phyloP scores from a whole-genome alignment of 2,797 vertebrate species.

The Galaxias olidus region DNA sequence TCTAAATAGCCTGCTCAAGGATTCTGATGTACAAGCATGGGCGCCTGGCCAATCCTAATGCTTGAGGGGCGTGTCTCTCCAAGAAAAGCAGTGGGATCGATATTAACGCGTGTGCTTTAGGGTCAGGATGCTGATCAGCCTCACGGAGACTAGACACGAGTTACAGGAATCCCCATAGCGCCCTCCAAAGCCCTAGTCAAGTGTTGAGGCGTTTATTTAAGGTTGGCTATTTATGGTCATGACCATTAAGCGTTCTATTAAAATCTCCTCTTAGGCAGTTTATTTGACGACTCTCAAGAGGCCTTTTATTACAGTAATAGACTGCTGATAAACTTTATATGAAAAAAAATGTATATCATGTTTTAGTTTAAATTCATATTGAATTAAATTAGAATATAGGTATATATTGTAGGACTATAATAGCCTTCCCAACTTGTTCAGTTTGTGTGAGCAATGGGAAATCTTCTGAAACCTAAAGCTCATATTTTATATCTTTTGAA shows the following conservation, averaged over 20 bases:
- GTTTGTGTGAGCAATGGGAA: slow-evolving; percentile 59
- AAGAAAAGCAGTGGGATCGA: too few species aligned
- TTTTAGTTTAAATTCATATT: slow-evolving; percentile 33
- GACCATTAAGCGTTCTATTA: slow-evolving; percentile 58
- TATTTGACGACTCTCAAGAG: slow-evolving; percentile 32
- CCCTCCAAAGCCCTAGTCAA: slow-evolving; percentile 55
- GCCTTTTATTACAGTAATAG: neutral
- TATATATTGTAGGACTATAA: neutral
- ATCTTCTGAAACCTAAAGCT: slow-evolving; percentile 66
- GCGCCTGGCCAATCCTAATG: too few species aligned
- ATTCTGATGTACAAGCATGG: too few species aligned
- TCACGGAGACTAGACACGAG: slow-evolving; percentile 63
- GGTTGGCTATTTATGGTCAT: slow-evolving; percentile 62
- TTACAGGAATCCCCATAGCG: slow-evolving; percentile 57
- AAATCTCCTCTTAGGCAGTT: slow-evolving; percentile 46
- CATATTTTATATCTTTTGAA: slow-evolving; percentile 64
- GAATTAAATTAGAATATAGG: slow-evolving; percentile 7
- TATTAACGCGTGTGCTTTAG: slow-evolving; percentile 24
- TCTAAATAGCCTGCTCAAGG: too few species aligned
- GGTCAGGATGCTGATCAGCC: slow-evolving; percentile 50
- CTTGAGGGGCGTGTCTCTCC: too few species aligned
- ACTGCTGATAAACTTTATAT: too few species aligned
- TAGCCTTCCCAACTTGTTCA: slow-evolving; percentile 33
- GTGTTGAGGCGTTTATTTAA: slow-evolving; percentile 63
- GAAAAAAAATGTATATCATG: slow-evolving; percentile 18